These are phyloP conservation scores for Drosophila chauvacae DNA, from an alignment of 1,140 invertebrate species.

Conservation along the genomic window DNA sequence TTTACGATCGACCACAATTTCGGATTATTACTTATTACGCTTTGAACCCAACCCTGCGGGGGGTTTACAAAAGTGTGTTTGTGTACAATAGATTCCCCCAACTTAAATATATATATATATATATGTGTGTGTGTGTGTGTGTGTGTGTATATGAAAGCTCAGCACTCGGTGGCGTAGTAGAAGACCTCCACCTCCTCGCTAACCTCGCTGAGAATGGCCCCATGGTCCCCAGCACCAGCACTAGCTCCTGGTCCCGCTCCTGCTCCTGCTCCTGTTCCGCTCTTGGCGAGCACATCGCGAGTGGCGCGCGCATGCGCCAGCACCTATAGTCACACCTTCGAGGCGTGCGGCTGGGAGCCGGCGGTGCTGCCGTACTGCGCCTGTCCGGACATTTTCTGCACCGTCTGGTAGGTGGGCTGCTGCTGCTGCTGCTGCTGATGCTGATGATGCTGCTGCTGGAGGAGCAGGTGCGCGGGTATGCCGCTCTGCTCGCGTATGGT, in stretches of 20 bases:
- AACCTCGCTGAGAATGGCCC: constrained; percentile 36
- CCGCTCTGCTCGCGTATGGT: constrained; percentile 78
- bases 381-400: constrained; percentile 60
- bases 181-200: constrained; percentile 79
- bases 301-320: constrained; percentile 78
- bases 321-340: constrained; percentile 84
- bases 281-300: constrained; percentile 59
- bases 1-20: neutral
- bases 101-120: neutral
- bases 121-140: too few species aligned
- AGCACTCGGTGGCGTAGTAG: constrained; percentile 81
- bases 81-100: neutral
- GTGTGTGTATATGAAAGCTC: constrained; percentile 5
- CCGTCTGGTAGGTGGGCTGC: constrained; percentile 77
- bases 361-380: constrained; percentile 65
- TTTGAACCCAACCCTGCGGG: neutral
- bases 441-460: constrained; percentile 50
- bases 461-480: constrained; percentile 34
- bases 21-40: neutral
- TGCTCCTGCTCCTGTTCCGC: neutral
- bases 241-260: neutral
- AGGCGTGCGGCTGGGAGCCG: constrained; percentile 77
- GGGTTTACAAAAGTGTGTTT: constrained; percentile 8
- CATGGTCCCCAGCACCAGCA: constrained; percentile 6
- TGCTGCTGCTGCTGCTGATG: constrained; percentile 42